Base-by-base conservation (phyloP, 2,113 vertebrate species). In the Ochotona princeps region DNA sequence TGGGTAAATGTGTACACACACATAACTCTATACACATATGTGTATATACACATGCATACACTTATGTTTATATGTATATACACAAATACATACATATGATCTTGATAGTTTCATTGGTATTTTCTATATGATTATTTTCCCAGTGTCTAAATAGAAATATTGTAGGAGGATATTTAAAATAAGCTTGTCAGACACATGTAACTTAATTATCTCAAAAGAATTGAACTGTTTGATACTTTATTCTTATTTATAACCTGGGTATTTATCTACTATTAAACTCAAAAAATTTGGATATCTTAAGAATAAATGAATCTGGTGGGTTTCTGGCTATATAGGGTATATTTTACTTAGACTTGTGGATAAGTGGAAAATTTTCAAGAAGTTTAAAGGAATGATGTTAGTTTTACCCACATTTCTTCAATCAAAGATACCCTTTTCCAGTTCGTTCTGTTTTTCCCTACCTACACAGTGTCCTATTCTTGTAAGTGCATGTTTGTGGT, bases 71-170 rank as follows among this genome's bases (percentile, higher is more conserved):
- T 63, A 47, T 92, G 11, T 51, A 15, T 35, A 15, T 51, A 25
- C 30, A 65, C 13, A 80, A 38, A 60, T 75, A 75, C 1, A 5
- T 38, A 63, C 9, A 28, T 78, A 54, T 60, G 47, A 25, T 87
- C 25, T 51, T 74, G 66, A 94, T 18, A 61, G n/a, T 49, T 63
- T 83, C 79, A 87, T 54, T 87, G 72, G 44, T 86, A 85, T 87
- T 95, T 96, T 93, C 78, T 92, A 80, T 74, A 76, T 10, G 80
- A 63, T 89, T 47, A 12, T 88, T 94, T 97, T 5, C 54, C 82
- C 79, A 70, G 4, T 81, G 49, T 80, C 61, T 81, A 75, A 87
- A 93, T 35, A 92, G 32, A 93, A 69, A n/a, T 74, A 84, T 60
- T 32, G 54, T 89, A 61, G 13, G 63, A 76, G 35, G 87, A 7